phyloP scores from a whole-genome alignment of 2,113 vertebrate genomes.

The Festucalex cinctus region DNA sequence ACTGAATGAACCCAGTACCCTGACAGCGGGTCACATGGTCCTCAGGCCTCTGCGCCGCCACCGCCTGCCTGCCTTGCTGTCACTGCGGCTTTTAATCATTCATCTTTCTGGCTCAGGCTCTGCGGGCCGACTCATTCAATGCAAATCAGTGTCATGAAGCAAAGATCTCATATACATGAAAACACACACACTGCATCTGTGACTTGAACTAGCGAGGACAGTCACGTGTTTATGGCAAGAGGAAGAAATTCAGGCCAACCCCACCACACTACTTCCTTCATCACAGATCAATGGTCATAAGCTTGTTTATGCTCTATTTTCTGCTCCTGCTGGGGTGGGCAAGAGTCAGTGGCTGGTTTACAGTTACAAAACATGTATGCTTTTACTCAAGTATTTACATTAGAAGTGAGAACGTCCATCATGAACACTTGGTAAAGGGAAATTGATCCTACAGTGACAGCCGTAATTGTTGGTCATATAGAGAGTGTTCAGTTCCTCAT shows the following conservation, averaged over 20 bases:
- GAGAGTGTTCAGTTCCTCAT: constrained; percentile 49
- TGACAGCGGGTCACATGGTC: constrained; percentile 73
- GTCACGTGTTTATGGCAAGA: constrained; percentile 48
- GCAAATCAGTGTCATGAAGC: constrained; percentile 65
- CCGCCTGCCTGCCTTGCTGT: constrained; percentile 52
- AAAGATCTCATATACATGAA: constrained; percentile 35
- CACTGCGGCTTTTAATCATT: constrained; percentile 67
- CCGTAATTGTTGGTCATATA: constrained; percentile 18
- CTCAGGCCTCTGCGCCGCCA: constrained; percentile 55
- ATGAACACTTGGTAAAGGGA: constrained; percentile 22
- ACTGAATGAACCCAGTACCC: constrained; percentile 78
- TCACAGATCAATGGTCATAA: constrained; percentile 48
- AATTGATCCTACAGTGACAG: constrained; percentile 24
- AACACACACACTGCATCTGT: constrained; percentile 38
- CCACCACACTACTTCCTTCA: constrained; percentile 49
- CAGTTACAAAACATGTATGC: constrained; percentile 12
- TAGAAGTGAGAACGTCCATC: constrained; percentile 10
- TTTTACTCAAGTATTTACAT: constrained; percentile 15
- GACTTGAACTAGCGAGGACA: constrained; percentile 38
- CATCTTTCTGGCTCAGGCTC: constrained; percentile 59
- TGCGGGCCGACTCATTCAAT: constrained; percentile 56
- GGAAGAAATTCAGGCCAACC: constrained; percentile 48
- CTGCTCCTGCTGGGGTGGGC: constrained; percentile 10
- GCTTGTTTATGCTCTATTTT: constrained; percentile 33
- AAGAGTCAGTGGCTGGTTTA: constrained; percentile 18